Base-by-base conservation (phyloP, 2,888 invertebrate species). In the Spisula subtruncata region DNA sequence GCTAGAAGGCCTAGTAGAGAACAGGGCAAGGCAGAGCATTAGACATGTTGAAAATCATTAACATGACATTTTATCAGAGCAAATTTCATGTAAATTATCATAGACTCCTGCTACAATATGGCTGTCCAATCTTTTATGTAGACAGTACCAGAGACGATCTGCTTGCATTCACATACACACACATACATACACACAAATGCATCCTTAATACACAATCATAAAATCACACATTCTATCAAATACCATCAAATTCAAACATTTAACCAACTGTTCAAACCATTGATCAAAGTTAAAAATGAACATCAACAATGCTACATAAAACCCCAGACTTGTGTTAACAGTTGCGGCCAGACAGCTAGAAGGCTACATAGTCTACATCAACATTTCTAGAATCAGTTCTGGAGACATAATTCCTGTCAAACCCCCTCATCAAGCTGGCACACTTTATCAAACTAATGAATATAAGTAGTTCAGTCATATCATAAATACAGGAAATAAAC, bases 1-100 rank as follows among this genome's bases (percentile, higher is more conserved):
- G 95, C 94, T 90, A 95, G 92, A 89, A 95, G 92, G 92, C 95
- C 94, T 95, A 93, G 83, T 89, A 89, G 86, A 87, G 89, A 91
- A 89, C 82, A 91, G 48, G 83, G 86, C 88, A 81, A 46, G 46
- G 86, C 86, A 66, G 35, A 75, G 86, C 86, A 71, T 86, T 86
- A 86, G 81, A 86, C 18, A 35, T 56, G 16, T 35, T 41, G 35
- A 20, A 35, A n/a, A 81, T 75, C 32, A 75, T 75, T 32, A 75
- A 75, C 0, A 75, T 35, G 20, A 35, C 35, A 66, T 25, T n/a
- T 56, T 66, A n/a, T 66, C 60, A 66, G 5, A 25, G n/a, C n/a
- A 25, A 66, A 66, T 4, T 51, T 51, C 51, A n/a, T n/a, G 60
- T 25, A 66, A 6, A 25, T 10, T 25, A 66, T n/a, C n/a, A n/a